phyloP scores from a whole-genome alignment of 2,113 vertebrate species.

The Petrocephalus microphthalmus region DNA sequence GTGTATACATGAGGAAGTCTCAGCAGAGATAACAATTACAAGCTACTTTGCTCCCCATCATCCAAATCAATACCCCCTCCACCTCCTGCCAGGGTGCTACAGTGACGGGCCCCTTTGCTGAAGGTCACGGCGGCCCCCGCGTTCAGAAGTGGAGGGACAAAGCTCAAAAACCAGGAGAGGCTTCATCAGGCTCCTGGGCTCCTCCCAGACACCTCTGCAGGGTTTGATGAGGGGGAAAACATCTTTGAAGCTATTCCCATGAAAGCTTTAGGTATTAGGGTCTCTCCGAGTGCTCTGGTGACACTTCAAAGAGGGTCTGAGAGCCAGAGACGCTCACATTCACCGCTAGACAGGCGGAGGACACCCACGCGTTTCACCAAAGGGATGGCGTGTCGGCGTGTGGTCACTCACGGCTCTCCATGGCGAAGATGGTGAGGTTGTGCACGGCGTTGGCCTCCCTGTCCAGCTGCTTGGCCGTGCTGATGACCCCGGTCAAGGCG shows the following conservation, averaged over 20 bases:
- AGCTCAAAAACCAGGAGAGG: slow-evolving; percentile 23
- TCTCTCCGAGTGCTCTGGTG: not conserved
- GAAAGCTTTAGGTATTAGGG: not conserved
- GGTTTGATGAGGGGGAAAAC: not conserved
- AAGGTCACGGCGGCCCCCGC: not conserved
- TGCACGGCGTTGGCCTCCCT: slow-evolving; percentile 78
- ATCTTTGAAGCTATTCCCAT: not conserved
- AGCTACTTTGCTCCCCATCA: slow-evolving; percentile 8
- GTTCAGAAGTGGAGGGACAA: not conserved
- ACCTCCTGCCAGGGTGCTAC: not conserved
- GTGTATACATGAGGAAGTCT: slow-evolving; percentile 24
- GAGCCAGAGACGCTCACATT: not conserved
- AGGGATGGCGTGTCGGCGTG: not conserved
- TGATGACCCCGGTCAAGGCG: slow-evolving; percentile 74
- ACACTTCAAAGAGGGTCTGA: not conserved
- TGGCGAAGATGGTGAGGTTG: slow-evolving; percentile 80
- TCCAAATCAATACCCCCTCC: slow-evolving; percentile 24
- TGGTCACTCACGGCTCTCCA: slow-evolving; percentile 74
- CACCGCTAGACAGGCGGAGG: not conserved
- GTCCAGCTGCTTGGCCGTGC: slow-evolving; percentile 75
- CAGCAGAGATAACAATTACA: slow-evolving; percentile 24
- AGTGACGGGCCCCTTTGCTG: slow-evolving; percentile 19
- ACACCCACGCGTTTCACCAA: not conserved
- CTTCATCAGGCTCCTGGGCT: not conserved
- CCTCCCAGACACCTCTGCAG: slow-evolving; percentile 15